These are phyloP conservation scores for Idaea straminata DNA, from an alignment of 2,888 invertebrate genomes.

Conservation along the genomic window DNA sequence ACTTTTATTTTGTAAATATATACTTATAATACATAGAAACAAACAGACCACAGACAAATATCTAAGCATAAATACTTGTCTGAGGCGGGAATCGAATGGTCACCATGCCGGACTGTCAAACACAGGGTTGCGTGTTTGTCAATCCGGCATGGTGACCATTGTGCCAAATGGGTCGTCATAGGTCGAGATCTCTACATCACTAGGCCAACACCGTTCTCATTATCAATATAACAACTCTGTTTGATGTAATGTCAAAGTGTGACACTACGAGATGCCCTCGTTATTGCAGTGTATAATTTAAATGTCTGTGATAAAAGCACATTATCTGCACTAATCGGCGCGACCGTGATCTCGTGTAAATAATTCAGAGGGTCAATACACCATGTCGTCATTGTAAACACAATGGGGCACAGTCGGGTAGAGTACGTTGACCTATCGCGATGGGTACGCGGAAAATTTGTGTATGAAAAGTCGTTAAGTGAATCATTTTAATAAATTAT, in stretches of 20 bases:
- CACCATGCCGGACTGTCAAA: no score
- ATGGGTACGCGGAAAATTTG: slow-evolving; percentile 26
- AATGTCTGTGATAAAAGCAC: not conserved
- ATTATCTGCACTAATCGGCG: slow-evolving; percentile 7
- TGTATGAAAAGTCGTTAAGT: slow-evolving; percentile 21
- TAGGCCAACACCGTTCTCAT: no score
- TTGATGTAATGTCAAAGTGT: not conserved
- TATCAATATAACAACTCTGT: no score
- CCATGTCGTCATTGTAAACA: slow-evolving; percentile 17
- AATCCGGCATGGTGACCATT: no score
- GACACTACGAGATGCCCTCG: not conserved
- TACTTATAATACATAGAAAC: no score
- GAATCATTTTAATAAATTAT: not conserved
- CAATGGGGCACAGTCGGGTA: slow-evolving; percentile 23
- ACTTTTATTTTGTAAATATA: no score
- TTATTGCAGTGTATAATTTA: not conserved
- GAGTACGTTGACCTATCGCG: slow-evolving; percentile 23
- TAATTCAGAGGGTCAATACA: slow-evolving; percentile 18
- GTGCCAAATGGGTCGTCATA: no score
- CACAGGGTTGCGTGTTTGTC: no score
- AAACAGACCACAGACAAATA: no score
- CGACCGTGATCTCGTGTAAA: slow-evolving; percentile 14
- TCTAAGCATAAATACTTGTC: no score
- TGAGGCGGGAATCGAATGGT: no score
- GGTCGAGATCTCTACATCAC: no score